These are phyloP conservation scores for Chromobotia macracanthus DNA, from an alignment of 2,797 vertebrate genomes.

Conservation along the genomic window DNA sequence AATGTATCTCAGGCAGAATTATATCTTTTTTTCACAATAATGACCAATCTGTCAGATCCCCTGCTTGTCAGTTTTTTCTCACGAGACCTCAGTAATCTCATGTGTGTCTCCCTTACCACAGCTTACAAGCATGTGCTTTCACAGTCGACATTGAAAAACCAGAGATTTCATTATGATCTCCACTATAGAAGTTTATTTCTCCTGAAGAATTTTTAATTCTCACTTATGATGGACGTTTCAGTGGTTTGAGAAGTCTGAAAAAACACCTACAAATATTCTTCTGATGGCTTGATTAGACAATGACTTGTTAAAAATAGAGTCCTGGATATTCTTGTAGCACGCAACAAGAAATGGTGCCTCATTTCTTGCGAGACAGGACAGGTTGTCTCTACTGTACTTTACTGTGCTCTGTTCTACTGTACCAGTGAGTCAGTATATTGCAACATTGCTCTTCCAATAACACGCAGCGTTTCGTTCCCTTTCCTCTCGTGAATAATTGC, in stretches of 20 bases:
- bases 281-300: conserved; percentile 1
- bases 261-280: background rate
- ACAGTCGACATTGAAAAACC: too few species aligned
- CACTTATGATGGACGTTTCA: background rate
- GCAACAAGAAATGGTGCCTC: conserved; percentile 9
- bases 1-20: too few species aligned
- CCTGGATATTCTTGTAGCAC: background rate
- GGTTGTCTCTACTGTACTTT: background rate
- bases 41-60: too few species aligned
- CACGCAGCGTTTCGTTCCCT: conserved; percentile 42
- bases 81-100: too few species aligned
- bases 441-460: conserved; percentile 1
- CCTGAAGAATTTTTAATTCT: background rate
- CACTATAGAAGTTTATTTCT: too few species aligned
- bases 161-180: background rate
- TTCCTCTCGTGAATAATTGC: conserved; percentile 46
- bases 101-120: too few species aligned
- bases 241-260: background rate
- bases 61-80: background rate
- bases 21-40: too few species aligned
- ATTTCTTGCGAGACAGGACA: background rate
- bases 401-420: too few species aligned
- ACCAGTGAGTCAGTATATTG: conserved; percentile 4
- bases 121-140: background rate
- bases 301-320: conserved; percentile 19